Percentiles rank a stretch among this genome's conserved stretches.
Conservation (phyloP, 2,797 vertebrate genomes). For the Adelosebastes latens region DNA sequence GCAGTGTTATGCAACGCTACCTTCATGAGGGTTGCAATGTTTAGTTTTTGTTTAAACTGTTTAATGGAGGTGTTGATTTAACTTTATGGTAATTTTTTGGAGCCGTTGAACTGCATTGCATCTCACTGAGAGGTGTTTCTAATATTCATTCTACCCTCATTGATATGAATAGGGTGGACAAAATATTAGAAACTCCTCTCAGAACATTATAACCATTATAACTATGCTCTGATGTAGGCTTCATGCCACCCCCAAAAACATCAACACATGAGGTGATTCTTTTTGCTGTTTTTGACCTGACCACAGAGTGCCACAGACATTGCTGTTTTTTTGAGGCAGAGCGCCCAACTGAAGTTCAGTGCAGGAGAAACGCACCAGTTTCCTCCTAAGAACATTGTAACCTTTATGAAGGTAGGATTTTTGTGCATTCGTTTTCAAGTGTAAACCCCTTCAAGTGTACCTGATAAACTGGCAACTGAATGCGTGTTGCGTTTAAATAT, state of each 20-base stretch:
- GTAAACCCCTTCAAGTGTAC: background rate
- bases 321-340: conserved; percentile 15
- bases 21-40: background rate
- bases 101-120: background rate
- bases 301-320: conserved; percentile 4
- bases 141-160: background rate
- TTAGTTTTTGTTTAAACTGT: background rate
- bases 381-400: conserved; percentile 1
- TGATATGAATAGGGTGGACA: background rate
- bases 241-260: background rate
- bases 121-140: background rate
- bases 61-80: background rate
- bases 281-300: background rate
- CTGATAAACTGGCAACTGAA: background rate
- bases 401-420: conserved; percentile 6
- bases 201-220: background rate
- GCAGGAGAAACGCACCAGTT: conserved; percentile 14
- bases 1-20: background rate
- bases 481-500: background rate
- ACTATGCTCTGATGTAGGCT: background rate
- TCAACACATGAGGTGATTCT: background rate
- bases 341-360: conserved; percentile 12
- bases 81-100: background rate
- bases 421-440: conserved; percentile 2
- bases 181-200: background rate